Percentiles rank a stretch among this genome's conserved stretches.
phyloP scores from a whole-genome alignment of 2,888 invertebrate species.

The Abrostola triplasia region DNA sequence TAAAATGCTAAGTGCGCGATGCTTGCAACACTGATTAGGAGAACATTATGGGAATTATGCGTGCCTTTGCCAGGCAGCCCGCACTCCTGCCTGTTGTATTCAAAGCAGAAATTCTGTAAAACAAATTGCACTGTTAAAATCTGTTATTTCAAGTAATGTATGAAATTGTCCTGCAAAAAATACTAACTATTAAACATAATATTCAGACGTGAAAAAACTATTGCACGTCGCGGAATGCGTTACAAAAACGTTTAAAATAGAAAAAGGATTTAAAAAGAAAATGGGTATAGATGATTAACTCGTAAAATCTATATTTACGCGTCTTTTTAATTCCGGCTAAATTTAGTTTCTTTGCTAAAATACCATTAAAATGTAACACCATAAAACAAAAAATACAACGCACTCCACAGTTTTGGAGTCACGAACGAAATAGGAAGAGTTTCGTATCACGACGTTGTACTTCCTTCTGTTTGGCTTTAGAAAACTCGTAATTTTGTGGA shows the following conservation, averaged over 20 bases:
- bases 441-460: constrained; percentile 44
- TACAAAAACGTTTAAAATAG: no score
- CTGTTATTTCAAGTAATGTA: constrained; percentile 7
- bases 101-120: constrained; percentile 83
- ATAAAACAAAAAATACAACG: constrained; percentile 25
- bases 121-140: constrained; percentile 37
- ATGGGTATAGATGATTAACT: no score
- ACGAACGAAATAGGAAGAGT: constrained; percentile 55
- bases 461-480: constrained; percentile 48
- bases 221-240: no score
- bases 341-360: background rate
- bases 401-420: constrained; percentile 49
- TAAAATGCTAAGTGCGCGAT: constrained; percentile 61
- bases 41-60: constrained; percentile 52
- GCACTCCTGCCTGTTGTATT: constrained; percentile 82
- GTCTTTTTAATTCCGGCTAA: no score
- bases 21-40: constrained; percentile 66
- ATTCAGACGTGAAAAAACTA: no score
- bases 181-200: no score
- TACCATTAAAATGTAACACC: constrained; percentile 2
- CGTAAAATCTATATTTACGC: no score
- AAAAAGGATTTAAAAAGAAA: no score
- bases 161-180: no score
- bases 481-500: constrained; percentile 61
- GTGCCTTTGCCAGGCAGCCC: constrained; percentile 63